Evolutionary conservation across 1,140 invertebrate genomes (phyloP).

Genomic region (Acromyrmex charruanus): DNA sequence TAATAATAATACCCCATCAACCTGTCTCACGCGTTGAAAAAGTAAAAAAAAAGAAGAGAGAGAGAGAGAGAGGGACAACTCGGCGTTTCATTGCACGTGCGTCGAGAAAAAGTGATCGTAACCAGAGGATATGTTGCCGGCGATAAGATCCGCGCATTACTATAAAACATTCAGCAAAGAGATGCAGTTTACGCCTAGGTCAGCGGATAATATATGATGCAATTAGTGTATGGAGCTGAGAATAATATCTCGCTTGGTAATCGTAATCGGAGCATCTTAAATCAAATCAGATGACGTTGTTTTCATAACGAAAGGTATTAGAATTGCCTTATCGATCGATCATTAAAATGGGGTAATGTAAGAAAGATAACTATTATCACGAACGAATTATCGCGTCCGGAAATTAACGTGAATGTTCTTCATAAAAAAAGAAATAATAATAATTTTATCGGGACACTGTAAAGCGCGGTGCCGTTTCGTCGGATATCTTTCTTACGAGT

Average conservation of each 20-base stretch:
- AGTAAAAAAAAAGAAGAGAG: slow-evolving; percentile 60
- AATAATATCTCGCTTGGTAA: slow-evolving; percentile 26
- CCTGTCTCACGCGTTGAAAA: slow-evolving; percentile 13
- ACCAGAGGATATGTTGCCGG: slow-evolving; percentile 23
- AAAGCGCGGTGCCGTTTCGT: not conserved
- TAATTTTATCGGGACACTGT: slow-evolving; percentile 37
- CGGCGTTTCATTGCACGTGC: slow-evolving; percentile 53
- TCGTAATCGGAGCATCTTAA: slow-evolving; percentile 25
- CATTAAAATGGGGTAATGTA: not conserved
- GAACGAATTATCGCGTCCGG: not conserved
- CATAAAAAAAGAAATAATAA: too few species aligned
- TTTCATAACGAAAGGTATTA: not conserved
- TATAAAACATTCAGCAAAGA: slow-evolving; percentile 35
- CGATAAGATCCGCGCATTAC: slow-evolving; percentile 51
- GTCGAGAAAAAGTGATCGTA: slow-evolving; percentile 40
- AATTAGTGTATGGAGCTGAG: slow-evolving; percentile 26
- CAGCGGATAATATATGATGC: slow-evolving; percentile 49
- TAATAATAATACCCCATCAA: slow-evolving; percentile 49
- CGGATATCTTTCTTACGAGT: slow-evolving; percentile 60
- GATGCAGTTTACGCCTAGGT: slow-evolving; percentile 41
- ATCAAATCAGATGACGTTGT: slow-evolving; percentile 10
- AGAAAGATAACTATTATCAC: not conserved
- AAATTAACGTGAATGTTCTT: not conserved
- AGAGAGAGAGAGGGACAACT: slow-evolving; percentile 66
- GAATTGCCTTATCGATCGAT: slow-evolving; percentile 26